Conservation (phyloP, 2,888 invertebrate genomes). For the Drosophila bunnanda region DNA sequence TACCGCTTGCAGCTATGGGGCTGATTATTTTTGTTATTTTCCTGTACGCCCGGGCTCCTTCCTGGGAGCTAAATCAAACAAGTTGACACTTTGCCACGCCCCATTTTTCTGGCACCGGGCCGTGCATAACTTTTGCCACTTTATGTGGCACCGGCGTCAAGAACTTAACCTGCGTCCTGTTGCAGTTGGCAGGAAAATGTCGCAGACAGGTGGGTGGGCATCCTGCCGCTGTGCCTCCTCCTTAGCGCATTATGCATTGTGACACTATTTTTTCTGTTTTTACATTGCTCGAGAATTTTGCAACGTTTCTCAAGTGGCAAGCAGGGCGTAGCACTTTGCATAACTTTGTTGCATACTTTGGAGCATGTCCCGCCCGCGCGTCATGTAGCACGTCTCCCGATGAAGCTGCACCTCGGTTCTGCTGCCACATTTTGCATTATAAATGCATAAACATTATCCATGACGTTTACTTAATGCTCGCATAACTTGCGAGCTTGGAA, state of each 20-base stretch:
- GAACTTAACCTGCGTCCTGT: conserved; percentile 80
- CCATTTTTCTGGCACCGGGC: conserved; percentile 22
- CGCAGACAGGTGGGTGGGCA: conserved; percentile 30
- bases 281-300: conserved; percentile 43
- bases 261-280: conserved; percentile 57
- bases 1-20: conserved; percentile 45
- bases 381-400: conserved; percentile 17
- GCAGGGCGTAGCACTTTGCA: conserved; percentile 74
- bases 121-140: conserved; percentile 73
- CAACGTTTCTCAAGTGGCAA: conserved; percentile 74
- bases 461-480: conserved; percentile 77
- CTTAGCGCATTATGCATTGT: conserved; percentile 75
- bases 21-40: conserved; percentile 64
- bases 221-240: conserved; percentile 1
- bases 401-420: conserved; percentile 3
- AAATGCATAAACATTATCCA: conserved; percentile 77
- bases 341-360: conserved; percentile 77
- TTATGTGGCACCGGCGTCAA: conserved; percentile 72
- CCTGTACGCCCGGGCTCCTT: conserved; percentile 13
- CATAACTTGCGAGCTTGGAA: conserved; percentile 55
- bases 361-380: conserved; percentile 45
- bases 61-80: conserved; percentile 71
- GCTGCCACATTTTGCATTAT: conserved; percentile 71
- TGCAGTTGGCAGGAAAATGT: conserved; percentile 59
- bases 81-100: conserved; percentile 73